Evolutionary conservation across 2,888 invertebrate genomes (phyloP), one percentile per base, ranked within the genome.

Genomic region (Plusia festucae): DNA sequence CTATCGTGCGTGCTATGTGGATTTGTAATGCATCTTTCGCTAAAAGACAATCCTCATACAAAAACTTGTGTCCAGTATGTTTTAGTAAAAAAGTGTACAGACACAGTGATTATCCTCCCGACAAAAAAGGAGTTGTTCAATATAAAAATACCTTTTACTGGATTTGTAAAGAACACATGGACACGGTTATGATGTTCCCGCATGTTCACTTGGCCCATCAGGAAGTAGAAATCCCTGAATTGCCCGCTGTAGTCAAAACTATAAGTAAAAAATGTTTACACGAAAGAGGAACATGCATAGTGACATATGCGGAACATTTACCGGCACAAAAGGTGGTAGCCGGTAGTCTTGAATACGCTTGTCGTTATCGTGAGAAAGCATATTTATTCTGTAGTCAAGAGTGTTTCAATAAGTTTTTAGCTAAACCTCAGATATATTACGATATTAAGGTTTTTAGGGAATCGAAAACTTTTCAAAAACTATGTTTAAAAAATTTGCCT

Each of bases 61-160:
- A 95, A 82, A 92, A 95, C 63, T 93, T 95, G 79, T 97, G 97
- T 79, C 96, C 97, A 0, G 82, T 94, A 44, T 97, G 97, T 82
- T 85, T 96, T n/a, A 87, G 88, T 30, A 83, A 83, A 40, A 88
- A 91, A 74, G 76, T 85, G 65, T 78, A 90, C 9, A 88, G 79
- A 40, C 89, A 89, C 62, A 95, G 94, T 61, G 91, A 91, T 0
- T 90, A 88, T 53, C 95, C 95, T 8, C 93, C 95, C 0, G 93
- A 96, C 79, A 93, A 95, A 75, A 92, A 91, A 52, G 96, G 96
- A 7, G 81, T 96, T 56, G 90, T 97, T 0, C 96, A 96, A 70
- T 97, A 92, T 80, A 86, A 90, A 68, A 86, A 93, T 32, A 82
- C 88, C 56, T 96, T 95, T 85, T 97, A 96, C 81, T 97, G 96